Evolutionary conservation across 2,113 vertebrate genomes (phyloP).

Genomic region (Tylochromis polylepis): DNA sequence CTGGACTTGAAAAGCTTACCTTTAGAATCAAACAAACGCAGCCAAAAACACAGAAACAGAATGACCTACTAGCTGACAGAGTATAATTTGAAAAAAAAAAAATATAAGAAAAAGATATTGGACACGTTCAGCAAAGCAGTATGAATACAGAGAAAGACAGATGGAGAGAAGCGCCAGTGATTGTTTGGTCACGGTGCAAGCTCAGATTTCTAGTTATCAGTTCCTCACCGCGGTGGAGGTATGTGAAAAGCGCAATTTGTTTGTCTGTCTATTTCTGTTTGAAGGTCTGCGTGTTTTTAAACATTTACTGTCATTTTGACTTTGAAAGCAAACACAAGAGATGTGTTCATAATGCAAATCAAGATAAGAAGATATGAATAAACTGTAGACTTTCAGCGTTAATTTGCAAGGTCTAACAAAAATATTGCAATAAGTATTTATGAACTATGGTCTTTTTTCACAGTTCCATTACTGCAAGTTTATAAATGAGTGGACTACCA

Average conservation of each 20-base stretch:
- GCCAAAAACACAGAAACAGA: not conserved
- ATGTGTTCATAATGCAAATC: not conserved
- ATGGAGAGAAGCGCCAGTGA: not conserved
- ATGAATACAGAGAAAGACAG: not conserved
- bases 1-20: slow-evolving; percentile 30
- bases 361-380: not conserved
- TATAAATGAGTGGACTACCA: not conserved
- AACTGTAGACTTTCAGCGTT: not conserved
- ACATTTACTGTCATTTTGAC: not conserved
- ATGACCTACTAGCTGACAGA: not conserved
- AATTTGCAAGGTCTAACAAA: not conserved
- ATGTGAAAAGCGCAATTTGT: not conserved
- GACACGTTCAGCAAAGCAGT: not conserved
- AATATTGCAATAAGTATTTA: not conserved
- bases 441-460: accelerated
- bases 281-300: not conserved
- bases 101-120: not conserved
- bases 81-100: not conserved
- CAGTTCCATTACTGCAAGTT: not conserved
- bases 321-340: not conserved
- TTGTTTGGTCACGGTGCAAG: slow-evolving; percentile 21
- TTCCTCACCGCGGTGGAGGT: not conserved
- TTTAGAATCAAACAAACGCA: slow-evolving; percentile 7
- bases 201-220: slow-evolving; percentile 13
- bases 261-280: not conserved